Percentiles rank a stretch among this genome's conserved stretches.
Evolutionary conservation across 2,888 invertebrate genomes (phyloP).

Genomic region (Tenthredo amoena): DNA sequence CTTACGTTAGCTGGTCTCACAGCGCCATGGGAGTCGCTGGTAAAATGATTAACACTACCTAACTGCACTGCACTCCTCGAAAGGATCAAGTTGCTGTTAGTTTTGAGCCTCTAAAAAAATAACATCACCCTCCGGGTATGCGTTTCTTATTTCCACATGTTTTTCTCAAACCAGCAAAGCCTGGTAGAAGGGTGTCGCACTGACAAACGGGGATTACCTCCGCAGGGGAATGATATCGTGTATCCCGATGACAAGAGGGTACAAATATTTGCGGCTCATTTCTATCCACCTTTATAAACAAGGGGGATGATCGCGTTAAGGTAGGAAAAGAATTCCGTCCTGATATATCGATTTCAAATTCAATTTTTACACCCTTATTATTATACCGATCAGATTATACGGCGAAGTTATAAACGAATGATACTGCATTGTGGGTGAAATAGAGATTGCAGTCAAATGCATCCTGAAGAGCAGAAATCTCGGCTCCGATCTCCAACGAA

Average conservation of each 20-base stretch:
- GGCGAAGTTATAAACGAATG: not conserved
- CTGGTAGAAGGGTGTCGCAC: not conserved
- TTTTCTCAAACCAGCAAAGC: not conserved
- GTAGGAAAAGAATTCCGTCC: not conserved
- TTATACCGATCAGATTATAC: not conserved
- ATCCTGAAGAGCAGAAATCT: constrained; percentile 18
- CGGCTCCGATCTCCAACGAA: constrained; percentile 29
- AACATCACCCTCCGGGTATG: not conserved
- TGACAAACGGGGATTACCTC: constrained; percentile 27
- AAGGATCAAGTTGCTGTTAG: constrained; percentile 54
- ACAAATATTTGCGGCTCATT: constrained; percentile 33
- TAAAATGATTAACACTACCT: constrained; percentile 46
- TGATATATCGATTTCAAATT: not conserved
- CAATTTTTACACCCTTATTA: not conserved
- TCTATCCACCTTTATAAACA: not conserved
- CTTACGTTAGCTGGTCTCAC: constrained; percentile 34
- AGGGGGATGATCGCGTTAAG: not conserved
- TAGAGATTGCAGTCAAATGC: constrained; percentile 31
- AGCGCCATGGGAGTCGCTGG: constrained; percentile 33
- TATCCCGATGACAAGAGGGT: constrained; percentile 31
- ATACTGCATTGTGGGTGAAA: not conserved
- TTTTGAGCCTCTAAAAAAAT: constrained; percentile 48
- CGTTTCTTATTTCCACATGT: constrained; percentile 18
- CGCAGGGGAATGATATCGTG: not conserved
- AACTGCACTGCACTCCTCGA: constrained; percentile 19